Conservation (phyloP, 2,797 vertebrate genomes). For the Ctenopoma kingsleyae region DNA sequence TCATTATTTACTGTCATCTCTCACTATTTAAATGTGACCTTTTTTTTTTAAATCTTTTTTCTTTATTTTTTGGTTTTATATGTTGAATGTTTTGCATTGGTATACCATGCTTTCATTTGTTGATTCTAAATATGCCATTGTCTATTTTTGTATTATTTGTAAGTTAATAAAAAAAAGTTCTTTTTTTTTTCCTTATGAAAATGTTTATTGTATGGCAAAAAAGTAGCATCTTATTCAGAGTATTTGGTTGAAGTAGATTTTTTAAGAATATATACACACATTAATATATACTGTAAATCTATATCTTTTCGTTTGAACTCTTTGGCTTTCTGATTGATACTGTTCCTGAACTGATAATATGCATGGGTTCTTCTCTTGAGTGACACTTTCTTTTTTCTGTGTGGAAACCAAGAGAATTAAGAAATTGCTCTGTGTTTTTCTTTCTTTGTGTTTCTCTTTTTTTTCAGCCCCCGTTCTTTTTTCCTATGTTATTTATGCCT, state of each 20-base stretch:
- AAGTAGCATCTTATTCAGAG: slow-evolving; percentile 98
- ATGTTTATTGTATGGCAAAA: slow-evolving; percentile 94
- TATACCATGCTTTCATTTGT: slow-evolving; percentile 91
- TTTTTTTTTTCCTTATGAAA: slow-evolving; percentile 75
- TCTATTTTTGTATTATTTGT: slow-evolving; percentile 99
- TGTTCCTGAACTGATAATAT: slow-evolving; percentile 98
- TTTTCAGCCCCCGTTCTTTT: slow-evolving; percentile 73
- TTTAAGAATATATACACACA: slow-evolving; percentile 87
- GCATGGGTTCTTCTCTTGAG: slow-evolving; percentile 97
- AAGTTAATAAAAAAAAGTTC: slow-evolving; percentile 88
- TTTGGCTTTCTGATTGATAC: slow-evolving; percentile 92
- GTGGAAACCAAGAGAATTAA: slow-evolving; percentile 92
- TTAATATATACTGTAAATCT: slow-evolving; percentile 96
- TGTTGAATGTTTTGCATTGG: slow-evolving; percentile 84
- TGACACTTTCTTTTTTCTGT: slow-evolving; percentile 89
- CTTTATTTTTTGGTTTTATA: slow-evolving; percentile 71
- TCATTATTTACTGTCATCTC: slow-evolving; percentile 88
- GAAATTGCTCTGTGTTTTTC: slow-evolving; percentile 92
- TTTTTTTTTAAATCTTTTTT: slow-evolving; percentile 85
- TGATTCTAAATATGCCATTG: slow-evolving; percentile 92
- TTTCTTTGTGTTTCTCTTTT: slow-evolving; percentile 87
- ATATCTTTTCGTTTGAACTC: slow-evolving; percentile 90
- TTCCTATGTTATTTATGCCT: slow-evolving; percentile 87
- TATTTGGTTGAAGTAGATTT: slow-evolving; percentile 97
- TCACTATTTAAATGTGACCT: slow-evolving; percentile 95